Evolutionary conservation across 2,888 invertebrate genomes (phyloP).

Genomic region (Spodoptera picta): DNA sequence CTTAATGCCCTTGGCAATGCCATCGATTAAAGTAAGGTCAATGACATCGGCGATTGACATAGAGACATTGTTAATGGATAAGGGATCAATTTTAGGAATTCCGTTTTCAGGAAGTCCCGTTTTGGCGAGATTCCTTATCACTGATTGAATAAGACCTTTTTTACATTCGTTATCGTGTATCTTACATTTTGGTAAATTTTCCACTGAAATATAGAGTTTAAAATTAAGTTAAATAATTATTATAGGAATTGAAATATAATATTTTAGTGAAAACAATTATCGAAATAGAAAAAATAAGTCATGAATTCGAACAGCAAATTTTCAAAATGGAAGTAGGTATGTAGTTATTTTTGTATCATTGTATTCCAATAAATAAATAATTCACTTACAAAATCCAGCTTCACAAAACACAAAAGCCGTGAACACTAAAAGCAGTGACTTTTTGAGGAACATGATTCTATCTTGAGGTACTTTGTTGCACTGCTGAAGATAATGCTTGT

Average conservation of each 20-base stretch:
- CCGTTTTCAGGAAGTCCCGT: conserved; percentile 62
- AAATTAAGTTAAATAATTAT: too few relatives aligned
- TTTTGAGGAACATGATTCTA: conserved; percentile 35
- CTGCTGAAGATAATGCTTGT: conserved; percentile 13
- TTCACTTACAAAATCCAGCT: conserved; percentile 38
- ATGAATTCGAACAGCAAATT: too few relatives aligned
- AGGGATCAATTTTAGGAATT: conserved; percentile 66
- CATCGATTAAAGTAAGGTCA: conserved; percentile 63
- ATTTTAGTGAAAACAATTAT: too few relatives aligned
- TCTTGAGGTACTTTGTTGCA: neutral
- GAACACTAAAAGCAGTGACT: conserved; percentile 18
- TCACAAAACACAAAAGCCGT: conserved; percentile 35
- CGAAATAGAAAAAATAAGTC: too few relatives aligned
- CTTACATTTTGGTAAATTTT: conserved; percentile 59
- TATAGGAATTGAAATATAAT: too few relatives aligned
- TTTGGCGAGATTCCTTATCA: conserved; percentile 51
- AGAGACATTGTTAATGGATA: conserved; percentile 53
- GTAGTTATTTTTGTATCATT: too few relatives aligned
- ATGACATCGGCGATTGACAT: conserved; percentile 54
- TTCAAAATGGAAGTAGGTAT: too few relatives aligned
- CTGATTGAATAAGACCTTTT: conserved; percentile 48
- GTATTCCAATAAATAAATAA: too few relatives aligned
- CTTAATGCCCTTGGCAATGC: conserved; percentile 61
- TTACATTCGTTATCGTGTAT: conserved; percentile 61
- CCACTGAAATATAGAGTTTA: conserved; percentile 37